Base-by-base conservation (phyloP, 2,888 invertebrate species). In the Pachydiplax longipennis region DNA sequence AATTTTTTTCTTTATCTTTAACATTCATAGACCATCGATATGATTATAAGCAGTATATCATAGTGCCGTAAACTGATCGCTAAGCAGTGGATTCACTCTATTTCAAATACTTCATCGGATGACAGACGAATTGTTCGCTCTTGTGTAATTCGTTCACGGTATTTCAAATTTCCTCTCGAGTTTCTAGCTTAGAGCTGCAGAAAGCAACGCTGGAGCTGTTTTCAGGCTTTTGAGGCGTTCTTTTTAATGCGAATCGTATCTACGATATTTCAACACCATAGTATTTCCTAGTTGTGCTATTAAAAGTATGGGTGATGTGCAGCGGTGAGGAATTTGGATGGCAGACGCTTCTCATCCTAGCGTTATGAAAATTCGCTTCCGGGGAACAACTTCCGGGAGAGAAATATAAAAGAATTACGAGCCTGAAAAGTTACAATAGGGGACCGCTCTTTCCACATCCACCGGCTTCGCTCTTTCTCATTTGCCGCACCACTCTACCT, bases 281-380 rank as follows among this genome's bases (percentile, higher is more conserved):
- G 10, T 25, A 31, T 15, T 73, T 73, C 31, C 31, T 12, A 73
- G 73, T 1, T 18, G 31, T 31, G 25, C 25, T 8, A 40, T 65
- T 40, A 65, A 40, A 35, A 83, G 48, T 48, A 2, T 8, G 44
- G 2, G 48, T 31, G 53, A 53, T 4, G 18, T 53, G 25, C 48
- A 53, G 35, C 37, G 65, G 61, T 61, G 61, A 61, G 87, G 61
- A 87, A 61, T 87, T 61, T 61, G 65, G 40, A 37, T 58, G 61
- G 65, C 37, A 18, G 61, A n/a, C 87, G 37, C 58, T 65, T 87
- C 58, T 58, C 13, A 22, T 61, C 35, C 31, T 31, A 31, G 61
- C 35, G 87, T 87, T 87, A 87, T 87, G 87, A 87, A 87, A 87
- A 61, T 61, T 61, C 65, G 37, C 65, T 87, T 87, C 87, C 61